A percentile compares a stretch with the other conserved stretches of the same genome.
These are phyloP conservation scores for Andricus grossulariae DNA, from an alignment of 1,140 invertebrate genomes.

Conservation along the genomic window DNA sequence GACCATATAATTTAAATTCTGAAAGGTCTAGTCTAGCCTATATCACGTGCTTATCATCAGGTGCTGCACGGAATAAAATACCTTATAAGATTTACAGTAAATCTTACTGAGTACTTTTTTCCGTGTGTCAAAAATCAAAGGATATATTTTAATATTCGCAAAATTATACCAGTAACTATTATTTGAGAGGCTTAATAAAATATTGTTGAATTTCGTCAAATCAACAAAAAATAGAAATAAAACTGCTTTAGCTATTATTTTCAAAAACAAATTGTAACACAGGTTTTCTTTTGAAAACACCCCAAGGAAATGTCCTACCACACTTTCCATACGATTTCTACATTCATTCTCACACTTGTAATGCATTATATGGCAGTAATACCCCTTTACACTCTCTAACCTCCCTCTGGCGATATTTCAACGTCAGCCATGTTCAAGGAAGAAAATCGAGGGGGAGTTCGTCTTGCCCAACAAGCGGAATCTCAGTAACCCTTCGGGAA, in stretches of 20 bases:
- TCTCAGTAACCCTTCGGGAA: conserved; percentile 60
- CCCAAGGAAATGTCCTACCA: background rate
- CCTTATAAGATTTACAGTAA: too few species aligned
- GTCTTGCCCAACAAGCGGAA: conserved; percentile 53
- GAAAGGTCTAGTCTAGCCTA: too few species aligned
- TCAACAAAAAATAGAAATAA: too few species aligned
- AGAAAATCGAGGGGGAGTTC: conserved; percentile 44
- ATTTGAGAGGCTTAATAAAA: too few species aligned
- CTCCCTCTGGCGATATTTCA: background rate
- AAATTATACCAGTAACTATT: too few species aligned
- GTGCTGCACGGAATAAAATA: too few species aligned
- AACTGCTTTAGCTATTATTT: background rate
- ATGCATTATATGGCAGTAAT: conserved; percentile 8
- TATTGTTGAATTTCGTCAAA: too few species aligned
- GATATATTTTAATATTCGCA: too few species aligned
- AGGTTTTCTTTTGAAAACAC: background rate
- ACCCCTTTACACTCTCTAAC: background rate
- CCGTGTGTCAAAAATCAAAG: too few species aligned
- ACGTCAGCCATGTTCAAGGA: conserved; percentile 46
- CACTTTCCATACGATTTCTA: background rate
- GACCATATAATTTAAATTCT: too few species aligned
- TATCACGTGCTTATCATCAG: too few species aligned
- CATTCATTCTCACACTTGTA: conserved; percentile 22
- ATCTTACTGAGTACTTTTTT: too few species aligned
- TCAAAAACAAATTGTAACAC: background rate